Base-by-base conservation (phyloP, 2,797 vertebrate genomes). In the Pteropus rufus region DNA sequence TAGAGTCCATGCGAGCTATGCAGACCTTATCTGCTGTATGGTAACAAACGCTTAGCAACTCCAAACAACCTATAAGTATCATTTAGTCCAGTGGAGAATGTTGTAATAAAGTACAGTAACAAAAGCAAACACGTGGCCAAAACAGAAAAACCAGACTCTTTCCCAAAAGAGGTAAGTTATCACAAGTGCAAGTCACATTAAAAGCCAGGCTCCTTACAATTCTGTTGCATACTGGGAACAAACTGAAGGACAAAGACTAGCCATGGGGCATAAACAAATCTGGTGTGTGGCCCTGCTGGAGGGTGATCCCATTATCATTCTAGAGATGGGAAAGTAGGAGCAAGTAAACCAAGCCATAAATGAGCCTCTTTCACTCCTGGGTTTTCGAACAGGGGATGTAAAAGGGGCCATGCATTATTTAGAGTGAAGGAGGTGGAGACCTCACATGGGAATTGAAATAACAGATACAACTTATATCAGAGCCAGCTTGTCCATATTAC, bases 391-490 rank as follows among this genome's bases (percentile, higher is more conserved):
- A 91, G 14, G 34, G 18, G 49, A 89, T 0, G 4, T 85, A 89
- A 95, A 98, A 96, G 29, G 2, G 4, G 19, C 7, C 62, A 31
- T 83, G 96, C 90, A 97, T 96, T 96, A 97, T 96, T 98, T 94
- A 97, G 34, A 96, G 14, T 86, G 84, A 91, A 76, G 75, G 93
- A 97, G 88, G 72, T 0, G 18, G 80, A 76, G 39, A 95, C 16
- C 67, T 97, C 93, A 90, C 77, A 93, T 70, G 93, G 75, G 85
- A 98, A 97, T 1, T 88, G 90, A 97, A 98, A 96, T 89, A 95
- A 94, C 7, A 96, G 75, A 91, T 67, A 95, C 0, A 94, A 80
- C 91, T 97, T 67, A 69, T 46, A 89, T 94, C 86, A 81, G 84
- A 85, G 97, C 70, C 60, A 95, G 89, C 76, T 86, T 91, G 80